Conservation (phyloP, 2,113 vertebrate genomes). For the cat (Felis catus) region F.catus_Fca126_mat1.0 CM031415.1:119323001-119323500, state of each 20-base stretch:
- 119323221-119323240: background rate
- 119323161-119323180: background rate
- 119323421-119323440: too few species aligned
- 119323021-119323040: background rate
- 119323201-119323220: background rate
- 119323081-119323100: background rate
- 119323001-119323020: background rate
- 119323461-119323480: background rate
- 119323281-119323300: too few species aligned
- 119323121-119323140: background rate
- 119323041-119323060: background rate
- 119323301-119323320: too few species aligned
- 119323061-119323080: background rate
- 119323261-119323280: too few species aligned
- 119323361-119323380: too few species aligned
- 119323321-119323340: too few species aligned
- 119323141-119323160: background rate
- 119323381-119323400: too few species aligned
- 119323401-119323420: too few species aligned
- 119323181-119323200: background rate
- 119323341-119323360: too few species aligned
- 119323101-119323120: background rate
- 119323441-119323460: background rate
- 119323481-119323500: background rate
- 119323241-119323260: too few species aligned